Conservation (phyloP, 2,113 vertebrate species). For the Aegithalos caudatus region DNA sequence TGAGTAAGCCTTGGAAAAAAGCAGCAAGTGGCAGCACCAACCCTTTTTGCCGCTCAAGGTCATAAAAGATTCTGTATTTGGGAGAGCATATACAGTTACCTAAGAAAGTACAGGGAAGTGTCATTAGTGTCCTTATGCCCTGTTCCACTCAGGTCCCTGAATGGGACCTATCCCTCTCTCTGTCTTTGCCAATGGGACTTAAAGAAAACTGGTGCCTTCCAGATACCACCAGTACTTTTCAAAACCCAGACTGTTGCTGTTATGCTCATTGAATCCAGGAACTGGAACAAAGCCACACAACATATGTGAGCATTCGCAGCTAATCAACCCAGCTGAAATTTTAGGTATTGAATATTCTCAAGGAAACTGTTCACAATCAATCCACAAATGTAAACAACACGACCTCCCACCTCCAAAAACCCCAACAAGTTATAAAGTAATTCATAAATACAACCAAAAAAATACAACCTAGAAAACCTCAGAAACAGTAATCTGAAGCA, state of each 20-base stretch:
- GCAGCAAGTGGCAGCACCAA: neutral
- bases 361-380: slow-evolving; percentile 25
- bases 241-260: neutral
- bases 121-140: neutral
- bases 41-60: neutral
- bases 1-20: neutral
- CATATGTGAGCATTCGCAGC: slow-evolving; percentile 52
- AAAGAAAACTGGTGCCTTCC: neutral
- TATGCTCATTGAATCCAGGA: neutral
- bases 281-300: slow-evolving; percentile 42
- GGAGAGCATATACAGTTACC: neutral
- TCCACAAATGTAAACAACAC: slow-evolving; percentile 42
- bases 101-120: neutral
- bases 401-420: slow-evolving; percentile 2
- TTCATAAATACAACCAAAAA: neutral
- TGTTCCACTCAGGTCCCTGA: neutral
- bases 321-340: slow-evolving; percentile 52
- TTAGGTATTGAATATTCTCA: slow-evolving; percentile 8
- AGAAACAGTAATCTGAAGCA: neutral
- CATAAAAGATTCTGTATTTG: neutral
- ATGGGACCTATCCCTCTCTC: neutral
- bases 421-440: neutral
- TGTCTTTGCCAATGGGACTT: neutral
- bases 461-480: neutral
- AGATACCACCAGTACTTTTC: neutral